Evolutionary conservation across 2,113 vertebrate species (phyloP), one percentile per base, ranked within the genome.

Genomic region (Terrapene triunguis): DNA sequence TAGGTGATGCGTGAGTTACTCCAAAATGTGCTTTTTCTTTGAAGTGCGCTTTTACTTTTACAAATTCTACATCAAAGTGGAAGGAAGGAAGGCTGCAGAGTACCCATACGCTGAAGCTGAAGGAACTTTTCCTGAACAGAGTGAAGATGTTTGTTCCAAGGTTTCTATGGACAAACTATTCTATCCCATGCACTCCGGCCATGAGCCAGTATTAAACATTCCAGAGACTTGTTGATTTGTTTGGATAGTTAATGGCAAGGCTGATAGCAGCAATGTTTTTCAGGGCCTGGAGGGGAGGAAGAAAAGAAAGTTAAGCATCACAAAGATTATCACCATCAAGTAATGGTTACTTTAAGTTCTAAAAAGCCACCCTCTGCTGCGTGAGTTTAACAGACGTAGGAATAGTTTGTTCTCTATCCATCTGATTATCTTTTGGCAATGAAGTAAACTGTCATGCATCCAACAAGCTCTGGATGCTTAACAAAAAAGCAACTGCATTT

Each of bases 221-320:
- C 98, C 99, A 99, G 88, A 99, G 98, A 98, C 97, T 98, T 88
- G 99, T 99, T 44, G 99, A 99, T 98, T 99, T 99, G 98, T 99
- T 99, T 27, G 99, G 99, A 92, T 99, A 99, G 99, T 99, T 99
- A 98, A 99, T 99, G 92, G 99, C 99, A 98, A 99, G 98, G 98
- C 99, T 99, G 98, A 99, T 99, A 97, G 99, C 99, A 95, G 99
- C 99, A 81, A 99, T 99, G 98, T 99, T 99, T 98, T 99, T 99
- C 98, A 99, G 98, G 95, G 99, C 99, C 99, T 99, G 95, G 32
- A 88, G 82, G 59, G 97, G 29, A 91, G 89, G 96, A 94, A n/a
- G 92, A 95, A 82, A 59, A 82, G 38, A 78, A 79, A 92, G 65
- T 87, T 48, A 91, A 5, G 0, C 4, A 78, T 78, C 74, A 47